These are phyloP conservation scores for Salminus brasiliensis DNA, from an alignment of 2,113 vertebrate genomes.

Conservation along the genomic window DNA sequence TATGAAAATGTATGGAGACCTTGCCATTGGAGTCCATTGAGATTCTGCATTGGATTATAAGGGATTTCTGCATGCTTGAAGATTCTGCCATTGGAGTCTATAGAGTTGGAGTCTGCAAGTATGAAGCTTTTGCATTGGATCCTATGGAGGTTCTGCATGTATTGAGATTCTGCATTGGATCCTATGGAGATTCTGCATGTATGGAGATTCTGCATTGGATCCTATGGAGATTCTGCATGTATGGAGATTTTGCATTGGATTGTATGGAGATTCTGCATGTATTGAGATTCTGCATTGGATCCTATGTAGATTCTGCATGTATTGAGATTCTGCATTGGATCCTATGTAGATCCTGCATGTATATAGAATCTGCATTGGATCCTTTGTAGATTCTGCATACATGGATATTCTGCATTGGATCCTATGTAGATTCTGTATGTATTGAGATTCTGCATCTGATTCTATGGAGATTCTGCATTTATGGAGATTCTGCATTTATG, in stretches of 20 bases:
- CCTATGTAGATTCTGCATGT: neutral
- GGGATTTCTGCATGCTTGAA: too few species aligned
- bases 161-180: neutral
- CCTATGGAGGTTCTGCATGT: too few species aligned
- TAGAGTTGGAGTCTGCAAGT: too few species aligned
- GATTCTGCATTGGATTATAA: too few species aligned
- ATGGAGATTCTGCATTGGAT: neutral
- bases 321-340: neutral
- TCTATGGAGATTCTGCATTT: neutral
- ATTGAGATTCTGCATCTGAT: neutral
- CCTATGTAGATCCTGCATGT: neutral
- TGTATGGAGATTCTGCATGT: too few species aligned
- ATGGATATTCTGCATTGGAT: neutral
- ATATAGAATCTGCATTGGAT: too few species aligned
- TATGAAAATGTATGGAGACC: neutral
- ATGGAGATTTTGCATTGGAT: too few species aligned
- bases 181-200: neutral
- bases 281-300: too few species aligned
- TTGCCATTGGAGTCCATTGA: too few species aligned
- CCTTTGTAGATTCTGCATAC: too few species aligned
- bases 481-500: neutral
- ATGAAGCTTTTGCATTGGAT: too few species aligned
- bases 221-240: neutral
- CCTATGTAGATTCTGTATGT: neutral
- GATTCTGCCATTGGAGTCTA: too few species aligned